Base-by-base conservation (phyloP, 2,888 invertebrate genomes). In the Tenthredo distinguenda region DNA sequence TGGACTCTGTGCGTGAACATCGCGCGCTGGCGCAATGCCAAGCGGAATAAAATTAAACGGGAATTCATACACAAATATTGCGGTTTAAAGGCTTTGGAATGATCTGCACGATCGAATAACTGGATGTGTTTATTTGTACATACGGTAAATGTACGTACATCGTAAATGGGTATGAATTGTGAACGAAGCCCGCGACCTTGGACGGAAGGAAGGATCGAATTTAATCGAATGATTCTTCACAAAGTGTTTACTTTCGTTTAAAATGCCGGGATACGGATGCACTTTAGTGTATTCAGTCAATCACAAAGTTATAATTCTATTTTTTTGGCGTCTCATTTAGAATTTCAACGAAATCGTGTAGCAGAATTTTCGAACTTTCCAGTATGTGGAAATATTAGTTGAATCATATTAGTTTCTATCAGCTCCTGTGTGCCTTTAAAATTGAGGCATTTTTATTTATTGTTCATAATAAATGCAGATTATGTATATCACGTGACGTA, bases 401-500 rank as follows among this genome's bases (percentile, higher is more conserved):
- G 18, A 68, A 34, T 15, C 18, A 34, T 68, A 68, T 34, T 15
- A 3, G 34, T 34, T 31, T 65, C 34, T 65, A 15, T 58, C 12
- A 65, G 15, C 65, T 65, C 12, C 65, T 34, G 18, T 21, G n/a
- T 40, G 62, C 62, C 26, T 62, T 21, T n/a, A 26, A 3, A 62
- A 68, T 31, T 12, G 1, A 68, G 12, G 31, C 47, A 77, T 55
- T 18, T n/a, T 50, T 26, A 12, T 21, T 74, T 9, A 0, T 72
- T 77, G 31, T 65, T 81, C 43, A 9, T 31, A 83, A 83, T 71
- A 55, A 83, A 83, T 83, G 68, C 83, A 50, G 83, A 83, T 68
- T 83, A 83, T 83, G 71, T 83, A 68, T 43, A 71, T 83, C 83
- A 83, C 68, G 83, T 71, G 83, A 83, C 68, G 83, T 31, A 58